Base-by-base conservation (phyloP, 2,113 vertebrate species). In the Pteropus alecto region DNA sequence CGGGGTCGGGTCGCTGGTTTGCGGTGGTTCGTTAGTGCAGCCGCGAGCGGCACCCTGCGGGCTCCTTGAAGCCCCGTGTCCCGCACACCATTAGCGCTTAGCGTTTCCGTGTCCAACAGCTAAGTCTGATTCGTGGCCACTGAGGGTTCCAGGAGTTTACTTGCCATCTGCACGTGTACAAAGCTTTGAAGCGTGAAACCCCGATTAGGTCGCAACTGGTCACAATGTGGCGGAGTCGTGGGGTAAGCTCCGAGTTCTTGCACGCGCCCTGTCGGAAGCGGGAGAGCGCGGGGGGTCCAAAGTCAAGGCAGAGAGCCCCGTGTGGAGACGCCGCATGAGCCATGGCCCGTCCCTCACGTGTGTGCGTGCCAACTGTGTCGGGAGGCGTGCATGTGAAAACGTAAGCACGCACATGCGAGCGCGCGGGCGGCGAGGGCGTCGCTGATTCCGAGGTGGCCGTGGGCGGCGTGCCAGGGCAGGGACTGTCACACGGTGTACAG, bases 151-250 rank as follows among this genome's bases (percentile, higher is more conserved):
- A 78, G 61, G 54, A 87, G 78, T 38, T 67, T 74, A 71, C 83
- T 70, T 88, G 87, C 95, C 96, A 96, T 93, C 94, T 96, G 90
- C 76, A 74, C 60, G 21, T 83, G 43, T 48, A 43, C 60, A 74
- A 95, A 76, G 90, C 84, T 90, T 76, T 89, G 87, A 95, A 56
- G 95, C 74, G 54, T 68, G 71, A 93, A 93, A 38, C 51, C 38
- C 77, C 58, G 70, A 92, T 95, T 92, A 94, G 65, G 68, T 95
- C 91, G 63, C 56, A 93, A 92, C 74, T 33, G 79, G 83, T 90
- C 89, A 87, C 58, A 78, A 88, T 78, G 58, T 93, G 96, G 95
- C 87, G 90, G 63, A 92, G 73, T 74, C 35, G 76, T 28, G 35
- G 13, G 33, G 22, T 48, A 4, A 43, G 12, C 41, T 81, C 67